Percentiles rank a stretch among this genome's conserved stretches.
Conservation (phyloP, 2,113 vertebrate genomes). For the Dicrurus megarhynchus region DNA sequence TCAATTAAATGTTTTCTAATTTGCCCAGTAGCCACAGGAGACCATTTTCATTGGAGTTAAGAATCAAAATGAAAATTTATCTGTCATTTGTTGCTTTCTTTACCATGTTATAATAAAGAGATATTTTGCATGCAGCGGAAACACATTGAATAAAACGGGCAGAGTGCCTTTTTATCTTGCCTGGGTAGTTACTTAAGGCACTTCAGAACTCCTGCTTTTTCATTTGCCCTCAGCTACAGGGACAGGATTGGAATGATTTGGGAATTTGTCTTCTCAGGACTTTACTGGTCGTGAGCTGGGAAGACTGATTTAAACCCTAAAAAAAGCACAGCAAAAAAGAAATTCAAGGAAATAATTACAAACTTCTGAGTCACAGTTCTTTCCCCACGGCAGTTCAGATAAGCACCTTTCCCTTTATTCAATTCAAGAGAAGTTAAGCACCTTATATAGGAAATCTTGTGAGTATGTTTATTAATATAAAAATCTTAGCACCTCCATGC, state of each 20-base stretch:
- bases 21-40: not conserved
- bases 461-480: not conserved
- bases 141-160: not conserved
- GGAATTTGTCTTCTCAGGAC: not conserved
- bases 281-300: not conserved
- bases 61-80: not conserved
- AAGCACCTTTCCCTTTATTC: not conserved
- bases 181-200: not conserved
- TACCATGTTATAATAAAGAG: not conserved
- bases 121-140: not conserved
- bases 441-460: not conserved
- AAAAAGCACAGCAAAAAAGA: not conserved
- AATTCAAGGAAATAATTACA: not conserved
- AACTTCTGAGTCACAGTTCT: not conserved
- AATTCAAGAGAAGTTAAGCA: not conserved
- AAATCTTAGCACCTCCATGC: not conserved
- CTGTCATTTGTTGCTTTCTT: not conserved
- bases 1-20: constrained; percentile 22
- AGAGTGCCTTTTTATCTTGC: not conserved
- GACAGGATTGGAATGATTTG: not conserved
- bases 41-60: not conserved
- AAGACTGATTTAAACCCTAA: not conserved
- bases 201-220: not conserved
- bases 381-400: not conserved
- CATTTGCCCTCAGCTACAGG: not conserved